Evolutionary conservation across 2,113 vertebrate species (phyloP).

Genomic region (Loxodonta africana): DNA sequence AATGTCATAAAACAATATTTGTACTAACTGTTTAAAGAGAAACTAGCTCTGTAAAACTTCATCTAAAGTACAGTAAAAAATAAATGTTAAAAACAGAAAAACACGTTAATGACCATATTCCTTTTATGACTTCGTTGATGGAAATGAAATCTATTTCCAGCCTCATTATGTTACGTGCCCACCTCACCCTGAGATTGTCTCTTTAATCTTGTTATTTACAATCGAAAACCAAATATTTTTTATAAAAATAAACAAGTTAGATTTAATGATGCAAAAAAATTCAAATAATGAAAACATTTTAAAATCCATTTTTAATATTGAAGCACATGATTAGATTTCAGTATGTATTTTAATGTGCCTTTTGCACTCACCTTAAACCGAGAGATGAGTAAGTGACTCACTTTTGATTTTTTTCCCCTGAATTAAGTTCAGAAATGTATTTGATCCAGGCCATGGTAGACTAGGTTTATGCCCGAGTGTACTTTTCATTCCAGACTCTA

Average conservation of each 20-base stretch:
- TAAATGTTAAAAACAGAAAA: no score
- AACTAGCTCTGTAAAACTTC: no score
- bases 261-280: background rate
- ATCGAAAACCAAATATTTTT: background rate
- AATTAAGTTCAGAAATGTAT: background rate
- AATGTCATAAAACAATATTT: no score
- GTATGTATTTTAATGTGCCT: background rate
- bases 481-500: background rate
- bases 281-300: conserved; percentile 11
- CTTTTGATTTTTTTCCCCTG: background rate
- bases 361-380: background rate
- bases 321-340: conserved; percentile 40
- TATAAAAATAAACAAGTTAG: background rate
- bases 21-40: no score
- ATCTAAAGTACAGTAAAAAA: background rate
- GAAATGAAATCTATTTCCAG: background rate
- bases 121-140: conserved; percentile 24
- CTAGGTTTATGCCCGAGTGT: background rate
- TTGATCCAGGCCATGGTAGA: background rate
- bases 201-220: conserved; percentile 27
- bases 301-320: conserved; percentile 48
- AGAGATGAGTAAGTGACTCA: background rate
- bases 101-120: background rate
- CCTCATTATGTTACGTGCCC: background rate
- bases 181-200: background rate